These are phyloP conservation scores for Nasonia vitripennis DNA, from an alignment of 1,140 invertebrate species.

Conservation along the genomic window DNA sequence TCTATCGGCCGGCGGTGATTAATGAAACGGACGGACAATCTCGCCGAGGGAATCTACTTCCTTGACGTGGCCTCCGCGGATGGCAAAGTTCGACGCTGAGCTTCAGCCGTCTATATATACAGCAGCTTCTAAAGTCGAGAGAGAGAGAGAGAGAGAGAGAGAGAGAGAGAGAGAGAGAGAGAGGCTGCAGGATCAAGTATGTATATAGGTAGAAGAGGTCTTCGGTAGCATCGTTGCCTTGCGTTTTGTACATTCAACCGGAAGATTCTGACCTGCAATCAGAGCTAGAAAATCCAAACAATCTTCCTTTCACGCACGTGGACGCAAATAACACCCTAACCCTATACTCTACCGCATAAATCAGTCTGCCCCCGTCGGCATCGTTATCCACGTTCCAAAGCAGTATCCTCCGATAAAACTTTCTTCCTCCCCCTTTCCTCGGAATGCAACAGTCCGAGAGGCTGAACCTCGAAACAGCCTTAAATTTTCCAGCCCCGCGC, in stretches of 20 bases:
- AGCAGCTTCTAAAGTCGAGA: background rate
- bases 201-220: background rate
- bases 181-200: background rate
- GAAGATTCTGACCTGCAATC: too few relatives aligned
- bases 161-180: background rate
- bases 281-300: too few relatives aligned
- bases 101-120: background rate
- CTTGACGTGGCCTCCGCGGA: conserved; percentile 28
- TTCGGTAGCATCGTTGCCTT: background rate
- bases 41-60: conserved; percentile 58
- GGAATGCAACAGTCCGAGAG: background rate
- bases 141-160: too few relatives aligned
- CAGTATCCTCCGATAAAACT: background rate
- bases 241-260: background rate
- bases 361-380: background rate
- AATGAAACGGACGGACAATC: conserved; percentile 59
- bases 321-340: too few relatives aligned
- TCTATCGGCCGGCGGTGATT: conserved; percentile 58
- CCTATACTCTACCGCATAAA: too few relatives aligned
- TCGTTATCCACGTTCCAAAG: background rate
- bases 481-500: conserved; percentile 14
- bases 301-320: too few relatives aligned
- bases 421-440: background rate
- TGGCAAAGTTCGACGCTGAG: conserved; percentile 36
- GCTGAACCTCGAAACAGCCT: background rate